phyloP scores from a whole-genome alignment of 1,140 invertebrate genomes.

The Rhysida immarginata region DNA sequence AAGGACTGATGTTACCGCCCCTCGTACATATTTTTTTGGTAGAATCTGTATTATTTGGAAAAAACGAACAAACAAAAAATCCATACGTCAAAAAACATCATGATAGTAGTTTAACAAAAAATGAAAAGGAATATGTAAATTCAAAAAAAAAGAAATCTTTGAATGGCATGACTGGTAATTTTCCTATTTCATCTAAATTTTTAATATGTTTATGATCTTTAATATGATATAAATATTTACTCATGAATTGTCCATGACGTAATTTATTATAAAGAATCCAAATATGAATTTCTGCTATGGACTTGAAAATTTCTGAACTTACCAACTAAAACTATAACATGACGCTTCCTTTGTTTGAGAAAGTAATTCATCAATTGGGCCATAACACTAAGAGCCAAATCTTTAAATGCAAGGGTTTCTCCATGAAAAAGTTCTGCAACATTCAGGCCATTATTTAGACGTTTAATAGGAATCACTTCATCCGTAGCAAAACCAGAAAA shows the following conservation, averaged over 20 bases:
- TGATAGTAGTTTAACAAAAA: slow-evolving; percentile 1
- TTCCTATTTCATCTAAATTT: no score
- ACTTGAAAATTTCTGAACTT: slow-evolving; percentile 13
- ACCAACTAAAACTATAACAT: slow-evolving; percentile 27
- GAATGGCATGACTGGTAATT: neutral
- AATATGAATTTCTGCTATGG: no score
- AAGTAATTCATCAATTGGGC: slow-evolving; percentile 32
- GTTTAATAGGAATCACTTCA: slow-evolving; percentile 23
- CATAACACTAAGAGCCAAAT: slow-evolving; percentile 31
- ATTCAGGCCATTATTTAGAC: slow-evolving; percentile 23
- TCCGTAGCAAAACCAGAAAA: slow-evolving; percentile 22
- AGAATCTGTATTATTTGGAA: no score
- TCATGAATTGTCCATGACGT: no score
- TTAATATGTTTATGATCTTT: no score
- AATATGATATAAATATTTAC: no score
- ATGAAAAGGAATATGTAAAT: neutral
- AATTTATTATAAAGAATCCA: no score
- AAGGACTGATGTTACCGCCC: no score
- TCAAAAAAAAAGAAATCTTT: neutral
- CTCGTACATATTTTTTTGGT: no score
- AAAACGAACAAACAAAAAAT: no score
- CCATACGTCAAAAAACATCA: no score
- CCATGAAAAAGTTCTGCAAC: slow-evolving; percentile 36
- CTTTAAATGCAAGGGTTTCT: slow-evolving; percentile 35
- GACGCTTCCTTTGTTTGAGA: slow-evolving; percentile 25